Evolutionary conservation across 1,140 invertebrate genomes (phyloP).

Genomic region (Asbolus verrucosus): DNA sequence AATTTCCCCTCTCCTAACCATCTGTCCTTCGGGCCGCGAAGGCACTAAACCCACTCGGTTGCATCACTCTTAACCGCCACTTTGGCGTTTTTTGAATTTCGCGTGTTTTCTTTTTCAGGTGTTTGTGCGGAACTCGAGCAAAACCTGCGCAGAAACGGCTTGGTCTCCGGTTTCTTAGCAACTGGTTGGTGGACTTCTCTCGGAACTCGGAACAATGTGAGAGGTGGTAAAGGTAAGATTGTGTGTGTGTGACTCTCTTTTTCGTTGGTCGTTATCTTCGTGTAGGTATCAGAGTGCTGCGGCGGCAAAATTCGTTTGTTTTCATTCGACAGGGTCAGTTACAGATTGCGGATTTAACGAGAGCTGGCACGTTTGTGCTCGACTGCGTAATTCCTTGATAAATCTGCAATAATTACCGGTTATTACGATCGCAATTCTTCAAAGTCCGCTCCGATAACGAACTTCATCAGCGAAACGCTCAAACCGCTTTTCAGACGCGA

Average conservation of each 20-base stretch:
- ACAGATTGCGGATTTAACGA: too few species aligned
- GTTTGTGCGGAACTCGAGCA: background rate
- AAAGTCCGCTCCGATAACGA: too few species aligned
- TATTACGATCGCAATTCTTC: too few species aligned
- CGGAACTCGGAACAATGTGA: constrained; percentile 32
- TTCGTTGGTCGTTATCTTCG: constrained; percentile 19
- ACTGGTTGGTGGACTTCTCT: constrained; percentile 33
- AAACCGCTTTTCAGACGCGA: too few species aligned
- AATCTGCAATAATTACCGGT: too few species aligned
- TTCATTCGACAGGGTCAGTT: too few species aligned
- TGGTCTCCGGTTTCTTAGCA: constrained; percentile 32
- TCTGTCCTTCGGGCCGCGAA: too few species aligned
- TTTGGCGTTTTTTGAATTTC: background rate
- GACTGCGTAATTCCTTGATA: too few species aligned
- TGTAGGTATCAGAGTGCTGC: constrained; percentile 31
- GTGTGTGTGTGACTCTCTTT: constrained; percentile 16
- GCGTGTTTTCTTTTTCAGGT: constrained; percentile 1
- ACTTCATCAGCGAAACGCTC: too few species aligned
- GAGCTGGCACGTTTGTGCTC: too few species aligned
- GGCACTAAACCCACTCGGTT: too few species aligned
- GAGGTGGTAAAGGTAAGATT: constrained; percentile 38
- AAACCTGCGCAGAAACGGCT: constrained; percentile 9
- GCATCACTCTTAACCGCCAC: background rate
- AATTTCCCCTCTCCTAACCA: too few species aligned
- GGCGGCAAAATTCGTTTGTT: constrained; percentile 12